Evolutionary conservation across 1,140 invertebrate species (phyloP).

Genomic region (Conus betulinus): DNA sequence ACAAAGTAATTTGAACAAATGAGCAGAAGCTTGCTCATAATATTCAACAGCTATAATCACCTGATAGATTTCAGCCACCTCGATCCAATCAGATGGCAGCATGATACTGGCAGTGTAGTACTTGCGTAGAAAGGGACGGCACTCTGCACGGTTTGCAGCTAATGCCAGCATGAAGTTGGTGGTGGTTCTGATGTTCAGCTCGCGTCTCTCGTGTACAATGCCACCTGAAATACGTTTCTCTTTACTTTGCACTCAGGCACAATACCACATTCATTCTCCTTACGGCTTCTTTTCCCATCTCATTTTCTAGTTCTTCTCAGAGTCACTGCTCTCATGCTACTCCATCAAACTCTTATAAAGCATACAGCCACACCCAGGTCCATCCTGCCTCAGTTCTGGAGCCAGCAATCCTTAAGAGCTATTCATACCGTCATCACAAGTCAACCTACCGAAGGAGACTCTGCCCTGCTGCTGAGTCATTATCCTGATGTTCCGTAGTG

Average conservation of each 20-base stretch:
- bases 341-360: too few species aligned
- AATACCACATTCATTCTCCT: background rate
- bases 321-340: background rate
- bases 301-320: background rate
- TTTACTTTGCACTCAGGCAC: background rate
- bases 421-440: too few species aligned
- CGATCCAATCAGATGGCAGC: slow-evolving; percentile 78
- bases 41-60: slow-evolving; percentile 42
- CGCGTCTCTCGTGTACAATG: slow-evolving; percentile 75
- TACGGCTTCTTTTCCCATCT: background rate
- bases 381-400: too few species aligned
- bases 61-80: slow-evolving; percentile 76
- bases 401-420: too few species aligned
- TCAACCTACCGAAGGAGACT: too few species aligned
- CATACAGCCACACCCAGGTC: too few species aligned
- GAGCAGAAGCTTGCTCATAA: too few species aligned
- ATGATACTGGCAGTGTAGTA: slow-evolving; percentile 73
- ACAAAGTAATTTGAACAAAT: too few species aligned
- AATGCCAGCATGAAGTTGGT: slow-evolving; percentile 76
- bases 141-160: slow-evolving; percentile 68
- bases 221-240: slow-evolving; percentile 65
- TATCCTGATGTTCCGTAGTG: too few species aligned
- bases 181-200: slow-evolving; percentile 77
- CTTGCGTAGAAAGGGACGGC: slow-evolving; percentile 73
- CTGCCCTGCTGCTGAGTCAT: too few species aligned